Evolutionary conservation across 2,797 vertebrate species (phyloP).

Genomic region (Dallia pectoralis): DNA sequence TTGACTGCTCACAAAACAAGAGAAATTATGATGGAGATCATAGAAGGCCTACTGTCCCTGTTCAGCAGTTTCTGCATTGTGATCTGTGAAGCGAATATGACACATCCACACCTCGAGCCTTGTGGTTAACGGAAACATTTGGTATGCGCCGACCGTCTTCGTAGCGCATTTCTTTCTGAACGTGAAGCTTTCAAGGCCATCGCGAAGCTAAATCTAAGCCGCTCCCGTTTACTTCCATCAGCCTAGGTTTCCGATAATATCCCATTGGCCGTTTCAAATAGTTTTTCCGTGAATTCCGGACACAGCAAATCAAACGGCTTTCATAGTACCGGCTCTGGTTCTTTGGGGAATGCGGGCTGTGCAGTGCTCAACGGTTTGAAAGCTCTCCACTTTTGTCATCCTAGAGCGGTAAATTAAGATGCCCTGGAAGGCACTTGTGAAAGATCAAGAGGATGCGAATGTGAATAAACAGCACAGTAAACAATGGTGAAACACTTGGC

Average conservation of each 20-base stretch:
- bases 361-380: conserved; percentile 70
- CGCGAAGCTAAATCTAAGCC: conserved; percentile 38
- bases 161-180: conserved; percentile 17
- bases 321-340: conserved; percentile 50
- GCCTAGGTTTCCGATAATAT: conserved; percentile 6
- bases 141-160: conserved; percentile 23
- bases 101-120: background rate
- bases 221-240: conserved; percentile 34
- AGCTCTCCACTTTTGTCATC: conserved; percentile 52
- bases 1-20: no score
- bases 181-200: conserved; percentile 19
- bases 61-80: background rate
- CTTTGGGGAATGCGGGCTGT: conserved; percentile 55
- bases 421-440: conserved; percentile 53
- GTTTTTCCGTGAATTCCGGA: conserved; percentile 16
- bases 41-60: background rate
- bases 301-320: conserved; percentile 66
- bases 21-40: background rate
- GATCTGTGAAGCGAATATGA: background rate
- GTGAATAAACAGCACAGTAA: conserved; percentile 51
- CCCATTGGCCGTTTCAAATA: conserved; percentile 7
- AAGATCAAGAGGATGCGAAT: conserved; percentile 55
- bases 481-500: conserved; percentile 45
- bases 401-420: conserved; percentile 44
- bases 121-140: conserved; percentile 1